These are phyloP conservation scores for Rutpela maculata DNA, from an alignment of 2,888 invertebrate genomes.

Conservation along the genomic window DNA sequence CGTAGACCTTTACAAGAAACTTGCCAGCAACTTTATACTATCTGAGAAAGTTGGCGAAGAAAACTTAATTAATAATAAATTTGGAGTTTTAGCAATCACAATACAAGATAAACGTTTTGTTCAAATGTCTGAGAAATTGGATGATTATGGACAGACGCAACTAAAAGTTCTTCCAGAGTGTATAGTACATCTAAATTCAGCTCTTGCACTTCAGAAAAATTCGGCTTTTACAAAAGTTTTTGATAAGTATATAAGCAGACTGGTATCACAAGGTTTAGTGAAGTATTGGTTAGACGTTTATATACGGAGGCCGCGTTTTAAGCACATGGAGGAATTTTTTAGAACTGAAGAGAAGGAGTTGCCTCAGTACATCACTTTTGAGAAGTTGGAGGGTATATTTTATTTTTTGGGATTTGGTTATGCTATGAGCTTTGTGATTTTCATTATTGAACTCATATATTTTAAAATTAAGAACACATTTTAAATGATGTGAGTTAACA, in stretches of 20 bases:
- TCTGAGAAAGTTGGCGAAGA: background rate
- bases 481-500: background rate
- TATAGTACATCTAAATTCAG: slow-evolving; percentile 51
- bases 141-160: background rate
- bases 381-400: slow-evolving; percentile 51
- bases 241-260: slow-evolving; percentile 42
- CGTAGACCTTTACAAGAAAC: background rate
- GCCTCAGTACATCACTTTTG: slow-evolving; percentile 47
- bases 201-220: slow-evolving; percentile 56
- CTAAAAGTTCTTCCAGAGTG: slow-evolving; percentile 57
- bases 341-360: slow-evolving; percentile 33
- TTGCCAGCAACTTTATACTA: background rate
- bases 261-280: slow-evolving; percentile 58
- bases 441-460: slow-evolving; percentile 47
- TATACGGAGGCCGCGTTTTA: slow-evolving; percentile 18
- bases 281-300: slow-evolving; percentile 48
- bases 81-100: background rate
- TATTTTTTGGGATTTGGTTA: slow-evolving; percentile 52
- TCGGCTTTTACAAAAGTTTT: slow-evolving; percentile 59
- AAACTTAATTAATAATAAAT: too few species aligned
- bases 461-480: background rate
- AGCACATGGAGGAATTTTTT: slow-evolving; percentile 43
- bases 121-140: background rate
- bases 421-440: slow-evolving; percentile 47
- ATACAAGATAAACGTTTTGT: background rate